Base-by-base conservation (phyloP, 2,113 vertebrate species). In the Oryzias woworae region DNA sequence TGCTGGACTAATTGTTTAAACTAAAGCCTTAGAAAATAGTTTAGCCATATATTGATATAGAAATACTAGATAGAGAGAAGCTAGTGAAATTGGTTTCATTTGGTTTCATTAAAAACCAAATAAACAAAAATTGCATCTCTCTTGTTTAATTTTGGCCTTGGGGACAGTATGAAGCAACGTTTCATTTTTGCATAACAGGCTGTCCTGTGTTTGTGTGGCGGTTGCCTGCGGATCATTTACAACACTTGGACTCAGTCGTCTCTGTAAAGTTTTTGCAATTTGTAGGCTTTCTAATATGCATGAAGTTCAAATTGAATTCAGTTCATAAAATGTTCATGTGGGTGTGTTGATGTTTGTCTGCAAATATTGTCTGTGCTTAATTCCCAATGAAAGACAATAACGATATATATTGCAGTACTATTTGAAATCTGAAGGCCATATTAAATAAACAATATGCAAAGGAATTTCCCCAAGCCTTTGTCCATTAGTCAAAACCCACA, bases 51-150 rank as follows among this genome's bases (percentile, higher is more conserved):
- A 85, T 81, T 81, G 69, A 73, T 48, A 69, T 17, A 68, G 58
- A 88, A 88, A 28, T 86, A 85, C 61, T 83, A 62, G 65, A 63
- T 48, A 41, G 12, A 14, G 7, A 47, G 74, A 64, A 58, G 59
- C 46, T 16, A 47, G 50, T 41, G 14, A 53, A 58, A 60, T 78
- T 23, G 69, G 57, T 20, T 54, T 59, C 24, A 24, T 31, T 41
- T 16, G 24, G 52, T 60, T 63, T 68, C 47, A 75, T 53, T 55
- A 53, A 54, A 80, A 53, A 52, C 60, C 45, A 72, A 64, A 61
- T 76, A 74, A 20, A 62, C 52, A 59, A 65, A 61, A 66, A 77
- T 62, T 6, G 0, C 42, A 72, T 62, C 31, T 72, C 50, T 51
- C 54, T 68, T 55, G 36, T 8, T 51, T 65, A 54, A 17, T 28